phyloP scores from a whole-genome alignment of 2,113 vertebrate genomes.

The Nannospalax galili region DNA sequence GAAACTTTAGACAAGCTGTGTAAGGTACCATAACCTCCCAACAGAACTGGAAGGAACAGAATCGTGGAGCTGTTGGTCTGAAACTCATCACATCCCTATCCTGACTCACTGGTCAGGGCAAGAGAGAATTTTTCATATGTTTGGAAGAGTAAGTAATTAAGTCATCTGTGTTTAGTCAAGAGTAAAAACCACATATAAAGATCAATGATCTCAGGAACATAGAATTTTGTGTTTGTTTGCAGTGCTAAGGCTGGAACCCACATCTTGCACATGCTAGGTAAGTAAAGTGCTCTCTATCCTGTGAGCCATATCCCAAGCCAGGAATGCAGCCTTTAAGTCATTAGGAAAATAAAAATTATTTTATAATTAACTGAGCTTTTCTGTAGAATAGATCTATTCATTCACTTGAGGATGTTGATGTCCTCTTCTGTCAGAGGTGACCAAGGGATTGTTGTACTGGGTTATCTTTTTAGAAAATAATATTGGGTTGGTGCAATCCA shows the following conservation, averaged over 20 bases:
- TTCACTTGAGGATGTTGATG: not conserved
- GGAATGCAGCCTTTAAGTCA: not conserved
- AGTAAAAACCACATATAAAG: not conserved
- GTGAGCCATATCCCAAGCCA: not conserved
- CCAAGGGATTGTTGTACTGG: not conserved
- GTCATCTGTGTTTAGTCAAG: not conserved
- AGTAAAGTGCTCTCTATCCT: not conserved
- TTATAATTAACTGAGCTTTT: not conserved
- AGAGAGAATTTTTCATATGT: not conserved
- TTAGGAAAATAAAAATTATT: slow-evolving; percentile 39
- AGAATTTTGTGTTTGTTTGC: not conserved
- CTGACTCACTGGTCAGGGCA: not conserved
- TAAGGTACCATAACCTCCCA: not conserved
- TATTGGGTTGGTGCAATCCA: not conserved
- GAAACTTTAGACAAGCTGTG: not conserved
- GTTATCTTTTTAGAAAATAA: slow-evolving; percentile 15
- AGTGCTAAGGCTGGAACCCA: not conserved
- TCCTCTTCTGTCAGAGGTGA: not conserved
- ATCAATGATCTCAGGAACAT: not conserved
- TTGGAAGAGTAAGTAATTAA: not conserved
- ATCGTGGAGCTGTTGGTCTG: too few species aligned
- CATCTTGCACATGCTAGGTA: not conserved
- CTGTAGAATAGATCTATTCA: not conserved
- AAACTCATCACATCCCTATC: not conserved
- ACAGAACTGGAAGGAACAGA: not conserved